phyloP scores from a whole-genome alignment of 1,140 invertebrate genomes.

The Brachionus manjavacas region DNA sequence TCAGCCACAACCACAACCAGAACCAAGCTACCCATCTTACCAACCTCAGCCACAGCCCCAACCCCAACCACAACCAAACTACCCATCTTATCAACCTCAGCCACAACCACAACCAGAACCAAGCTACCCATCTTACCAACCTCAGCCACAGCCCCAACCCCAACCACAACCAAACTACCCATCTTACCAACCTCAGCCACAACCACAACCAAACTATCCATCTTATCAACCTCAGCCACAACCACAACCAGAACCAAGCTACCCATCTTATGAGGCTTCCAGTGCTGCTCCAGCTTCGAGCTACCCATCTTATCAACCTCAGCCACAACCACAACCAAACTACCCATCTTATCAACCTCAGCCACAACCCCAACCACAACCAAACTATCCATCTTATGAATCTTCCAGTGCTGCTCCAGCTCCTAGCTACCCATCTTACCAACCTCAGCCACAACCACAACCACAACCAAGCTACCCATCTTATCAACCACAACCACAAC shows the following conservation, averaged over 20 bases:
- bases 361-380: conserved; percentile 6
- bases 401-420: not conserved
- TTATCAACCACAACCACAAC: not conserved
- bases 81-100: not conserved
- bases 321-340: not conserved
- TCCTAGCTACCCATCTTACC: not conserved
- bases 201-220: not conserved
- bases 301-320: not conserved
- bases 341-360: not conserved
- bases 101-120: not conserved
- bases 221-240: not conserved
- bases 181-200: not conserved
- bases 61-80: not conserved
- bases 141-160: not conserved
- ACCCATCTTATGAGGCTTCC: no score
- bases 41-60: not conserved
- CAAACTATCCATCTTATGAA: conserved; percentile 3
- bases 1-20: not conserved
- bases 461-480: not conserved
- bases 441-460: not conserved
- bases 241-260: no score
- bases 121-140: not conserved
- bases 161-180: not conserved
- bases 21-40: not conserved
- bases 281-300: no score